Base-by-base conservation (phyloP, 2,797 vertebrate genomes). In the Micrastur ruficollis region DNA sequence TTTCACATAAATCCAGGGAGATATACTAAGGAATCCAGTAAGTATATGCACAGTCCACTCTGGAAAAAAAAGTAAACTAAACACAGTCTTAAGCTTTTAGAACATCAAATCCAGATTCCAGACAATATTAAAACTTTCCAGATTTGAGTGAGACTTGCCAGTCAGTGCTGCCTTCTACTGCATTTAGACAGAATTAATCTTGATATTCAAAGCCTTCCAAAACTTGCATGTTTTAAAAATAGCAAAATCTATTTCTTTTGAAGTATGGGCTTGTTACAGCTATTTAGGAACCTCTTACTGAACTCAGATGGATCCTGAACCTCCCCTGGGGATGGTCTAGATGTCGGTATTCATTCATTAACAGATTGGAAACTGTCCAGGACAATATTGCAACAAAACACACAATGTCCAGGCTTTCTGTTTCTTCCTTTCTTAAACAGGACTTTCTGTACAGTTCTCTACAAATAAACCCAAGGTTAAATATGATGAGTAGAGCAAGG, bases 261-360 rank as follows among this genome's bases (percentile, higher is more conserved):
- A 95, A 92, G 49, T 78, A 78, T 68, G 42, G 84, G 36, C n/a
- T 91, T 89, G 61, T 85, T 89, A 80, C 91, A 87, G 89, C 92
- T 93, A 91, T 93, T 95, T 96, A 89, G 91, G 61, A 93, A 92
- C 63, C 55, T 82, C 75, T 91, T 78, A 63, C 52, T 86, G 86
- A 93, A 92, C 71, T 96, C 63, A 58, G 65, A 96, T 78, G 81
- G 63, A 94, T 96, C 89, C 42, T 93, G 72, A 92, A 31, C 23
- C 49, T 96, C 92, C 92, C 86, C 21, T 88, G 94, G 68, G 84
- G 73, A 87, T 91, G 56, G 53, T 87, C 96, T 89, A 93, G 90
- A 87, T 95, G 95, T 95, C 67, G 8, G 79, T 93, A 72, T 93
- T 91, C 86, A 94, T 94, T 96, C 94, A 93, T 92, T 96, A 95